phyloP scores from a whole-genome alignment of 2,113 vertebrate genomes.

The Murina feae region DNA sequence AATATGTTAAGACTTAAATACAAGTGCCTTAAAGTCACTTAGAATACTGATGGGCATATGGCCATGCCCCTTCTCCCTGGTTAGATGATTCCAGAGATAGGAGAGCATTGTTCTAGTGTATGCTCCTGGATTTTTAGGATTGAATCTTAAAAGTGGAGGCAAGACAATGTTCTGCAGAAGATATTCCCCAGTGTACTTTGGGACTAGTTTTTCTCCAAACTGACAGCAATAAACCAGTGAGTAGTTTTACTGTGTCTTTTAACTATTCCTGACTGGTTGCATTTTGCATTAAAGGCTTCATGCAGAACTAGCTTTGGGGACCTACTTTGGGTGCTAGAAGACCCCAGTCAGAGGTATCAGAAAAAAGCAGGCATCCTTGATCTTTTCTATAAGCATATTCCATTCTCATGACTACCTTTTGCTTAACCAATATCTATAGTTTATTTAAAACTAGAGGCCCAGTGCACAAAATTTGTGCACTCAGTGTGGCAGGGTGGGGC shows the following conservation, averaged over 20 bases:
- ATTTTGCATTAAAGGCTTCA: not conserved
- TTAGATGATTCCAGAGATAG: not conserved
- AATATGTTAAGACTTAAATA: not conserved
- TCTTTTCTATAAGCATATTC: not conserved
- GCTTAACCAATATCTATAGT: not conserved
- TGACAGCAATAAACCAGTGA: not conserved
- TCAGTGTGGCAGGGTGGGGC: too few species aligned
- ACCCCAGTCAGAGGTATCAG: not conserved
- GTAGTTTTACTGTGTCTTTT: not conserved
- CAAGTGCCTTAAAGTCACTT: not conserved
- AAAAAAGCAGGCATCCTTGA: not conserved
- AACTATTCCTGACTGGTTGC: not conserved
- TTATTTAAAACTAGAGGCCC: not conserved
- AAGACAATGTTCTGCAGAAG: not conserved
- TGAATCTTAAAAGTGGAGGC: not conserved
- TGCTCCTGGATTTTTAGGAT: not conserved
- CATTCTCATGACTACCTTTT: not conserved
- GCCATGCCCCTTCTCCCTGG: accelerated
- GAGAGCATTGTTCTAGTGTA: not conserved
- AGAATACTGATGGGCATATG: not conserved
- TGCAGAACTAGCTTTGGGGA: not conserved
- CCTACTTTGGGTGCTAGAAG: not conserved
- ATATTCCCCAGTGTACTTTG: not conserved
- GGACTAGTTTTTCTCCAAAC: not conserved
- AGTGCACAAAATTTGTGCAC: too few species aligned